phyloP scores from a whole-genome alignment of 2,113 vertebrate species.

The Sphaerodactylus townsendi region DNA sequence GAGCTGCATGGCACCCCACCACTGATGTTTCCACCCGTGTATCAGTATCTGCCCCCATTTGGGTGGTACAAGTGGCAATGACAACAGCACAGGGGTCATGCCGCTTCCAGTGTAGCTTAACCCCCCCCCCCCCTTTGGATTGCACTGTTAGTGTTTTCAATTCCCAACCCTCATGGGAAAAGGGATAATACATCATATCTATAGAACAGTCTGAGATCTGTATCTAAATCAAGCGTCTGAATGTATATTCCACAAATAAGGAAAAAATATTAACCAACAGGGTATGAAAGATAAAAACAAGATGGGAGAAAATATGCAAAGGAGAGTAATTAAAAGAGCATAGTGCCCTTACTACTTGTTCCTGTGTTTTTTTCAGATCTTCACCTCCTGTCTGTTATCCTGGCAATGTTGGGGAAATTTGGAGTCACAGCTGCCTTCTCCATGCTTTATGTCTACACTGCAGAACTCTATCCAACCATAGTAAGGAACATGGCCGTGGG shows the following conservation, averaged over 20 bases:
- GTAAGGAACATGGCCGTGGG: conserved; percentile 89
- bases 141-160: background rate
- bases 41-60: no score
- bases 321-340: background rate
- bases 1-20: no score
- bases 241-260: background rate
- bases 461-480: conserved; percentile 87
- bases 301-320: background rate
- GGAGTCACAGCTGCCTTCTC: conserved; percentile 85
- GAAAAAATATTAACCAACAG: background rate
- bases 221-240: background rate
- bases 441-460: conserved; percentile 83
- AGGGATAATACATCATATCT: background rate
- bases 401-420: conserved; percentile 91
- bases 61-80: no score
- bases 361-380: conserved; percentile 66
- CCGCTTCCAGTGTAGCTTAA: no score
- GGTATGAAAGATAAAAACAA: background rate
- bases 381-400: conserved; percentile 66
- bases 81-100: no score
- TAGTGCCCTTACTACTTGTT: background rate
- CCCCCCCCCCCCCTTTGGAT: no score
- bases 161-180: background rate
- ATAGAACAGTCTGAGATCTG: background rate
- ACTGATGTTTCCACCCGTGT: no score